These are phyloP conservation scores for Paedocypris sp. DNA, from an alignment of 2,113 vertebrate genomes.

Conservation along the genomic window DNA sequence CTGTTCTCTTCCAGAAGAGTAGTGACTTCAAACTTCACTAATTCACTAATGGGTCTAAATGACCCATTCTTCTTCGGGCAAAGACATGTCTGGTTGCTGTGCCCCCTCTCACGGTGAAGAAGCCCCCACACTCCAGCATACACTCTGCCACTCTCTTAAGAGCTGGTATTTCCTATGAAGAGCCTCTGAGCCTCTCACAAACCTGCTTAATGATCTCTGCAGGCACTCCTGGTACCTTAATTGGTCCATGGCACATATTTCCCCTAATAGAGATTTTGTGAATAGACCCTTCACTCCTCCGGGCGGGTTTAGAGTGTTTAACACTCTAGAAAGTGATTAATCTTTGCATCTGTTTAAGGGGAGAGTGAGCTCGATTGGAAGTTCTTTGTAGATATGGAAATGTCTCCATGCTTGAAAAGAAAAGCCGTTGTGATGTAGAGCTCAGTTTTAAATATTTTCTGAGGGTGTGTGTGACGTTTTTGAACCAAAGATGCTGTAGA, in stretches of 20 bases:
- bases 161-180: conserved; percentile 20
- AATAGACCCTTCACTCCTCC: conserved; percentile 35
- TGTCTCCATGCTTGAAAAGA: background rate
- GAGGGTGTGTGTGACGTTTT: background rate
- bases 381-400: background rate
- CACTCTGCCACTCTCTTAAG: conserved; percentile 5
- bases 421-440: background rate
- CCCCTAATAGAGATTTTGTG: conserved; percentile 27
- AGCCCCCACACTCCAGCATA: conserved; percentile 13
- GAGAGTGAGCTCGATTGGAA: conserved; percentile 14
- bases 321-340: conserved; percentile 29
- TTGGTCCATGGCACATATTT: conserved; percentile 25
- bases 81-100: conserved; percentile 6
- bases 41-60: conserved; percentile 30
- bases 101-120: background rate
- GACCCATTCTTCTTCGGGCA: conserved; percentile 24
- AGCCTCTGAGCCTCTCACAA: conserved; percentile 17
- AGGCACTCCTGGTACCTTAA: conserved; percentile 22
- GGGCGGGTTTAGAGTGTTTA: conserved; percentile 23
- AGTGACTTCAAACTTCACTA: conserved; percentile 20
- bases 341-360: conserved; percentile 23
- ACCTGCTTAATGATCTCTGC: conserved; percentile 34
- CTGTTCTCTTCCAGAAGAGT: conserved; percentile 14
- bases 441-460: background rate
- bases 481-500: too few relatives aligned